Base-by-base conservation (phyloP, 2,113 vertebrate genomes). In the Uria lomvia region DNA sequence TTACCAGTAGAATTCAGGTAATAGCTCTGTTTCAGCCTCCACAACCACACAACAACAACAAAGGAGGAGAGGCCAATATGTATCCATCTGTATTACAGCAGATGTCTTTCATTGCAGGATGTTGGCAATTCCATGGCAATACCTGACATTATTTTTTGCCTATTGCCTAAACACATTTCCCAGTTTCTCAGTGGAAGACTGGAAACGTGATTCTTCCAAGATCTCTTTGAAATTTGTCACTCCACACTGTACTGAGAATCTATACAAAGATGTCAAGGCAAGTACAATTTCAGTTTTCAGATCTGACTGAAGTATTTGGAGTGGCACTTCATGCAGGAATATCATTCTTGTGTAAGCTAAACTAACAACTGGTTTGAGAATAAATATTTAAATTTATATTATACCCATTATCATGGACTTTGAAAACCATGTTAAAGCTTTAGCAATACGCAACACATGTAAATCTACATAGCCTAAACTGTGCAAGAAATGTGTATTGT, bases 371-470 rank as follows among this genome's bases (percentile, higher is more conserved):
- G 66, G 15, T 21, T 56, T 72, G 71, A 67, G 76, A 90, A 82
- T 52, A 92, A 67, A 70, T 45, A 43, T 17, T 83, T 71, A 11
- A 17, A 66, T 80, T 62, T 47, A 9, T 26, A 38, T 27, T 43
- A 29, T 1, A 52, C 2, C 11, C 26, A n/a, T 36, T 60, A 52
- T 3, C 42, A 34, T 0, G 11, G 36, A 38, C 71, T 70, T 78
- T 34, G 55, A 83, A 91, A 91, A 70, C 13, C 43, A 80, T 0
- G 14, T 36, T 30, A 81, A 81, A 68, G 8, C 36, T 20, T 30
- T 2, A 65, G 29, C 38, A 56, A n/a, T 0, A 1, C 15, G 55
- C 19, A 47, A 75, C 38, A 36, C 3, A 10, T 2, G 5, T 75
- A 70, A 52, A 26, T 13, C 32, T 50, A 11, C 16, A 7, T 4